Evolutionary conservation across 2,797 vertebrate genomes (phyloP), one percentile per base, ranked within the genome.

Genomic region (Paramormyrops hopkinsi): DNA sequence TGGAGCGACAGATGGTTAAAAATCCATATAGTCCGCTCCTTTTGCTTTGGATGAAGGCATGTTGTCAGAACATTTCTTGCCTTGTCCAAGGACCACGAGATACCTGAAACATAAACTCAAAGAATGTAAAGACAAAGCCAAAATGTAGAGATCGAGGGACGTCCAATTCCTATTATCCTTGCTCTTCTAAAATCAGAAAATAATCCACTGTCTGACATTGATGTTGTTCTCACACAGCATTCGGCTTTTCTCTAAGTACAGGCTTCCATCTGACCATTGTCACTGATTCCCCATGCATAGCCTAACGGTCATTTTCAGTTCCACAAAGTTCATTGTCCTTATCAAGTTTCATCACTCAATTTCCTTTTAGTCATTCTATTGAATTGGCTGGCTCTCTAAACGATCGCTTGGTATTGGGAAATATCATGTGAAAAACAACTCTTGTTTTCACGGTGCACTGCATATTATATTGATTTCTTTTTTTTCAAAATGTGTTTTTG

Each of bases 291-390:
- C 65, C 29, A 73, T 17, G 65, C 65, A 73, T 33, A 73, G 29
- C 29, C 65, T 73, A 73, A 73, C 65, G 29, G 65, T 73, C 65
- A 73, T 73, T 73, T 73, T 73, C 65, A 73, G 65, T 73, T 73
- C 65, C 29, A 73, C 65, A 17, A 37, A 73, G 65, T 73, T 37
- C 65, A 37, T 11, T 69, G 65, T 17, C 65, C 12, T 73, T 73
- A 37, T 33, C 4, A 37, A 33, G 65, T 79, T 44, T 19, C 73
- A 44, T 79, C 73, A 79, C 4, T 79, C 37, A 79, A n/a, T 79
- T 44, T 46, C 14, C 37, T 7, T 17, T 41, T 79, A 73, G 65
- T 73, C 11, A 33, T 33, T 33, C 65, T 79, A 79, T n/a, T 44
- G 37, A 79, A 44, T 44, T 9, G 73, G 14, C 6, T n/a, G 17